Percentiles rank a stretch among this genome's conserved stretches.
Evolutionary conservation across 2,113 vertebrate species (phyloP).

Genomic region (Grammomys surdaster): DNA sequence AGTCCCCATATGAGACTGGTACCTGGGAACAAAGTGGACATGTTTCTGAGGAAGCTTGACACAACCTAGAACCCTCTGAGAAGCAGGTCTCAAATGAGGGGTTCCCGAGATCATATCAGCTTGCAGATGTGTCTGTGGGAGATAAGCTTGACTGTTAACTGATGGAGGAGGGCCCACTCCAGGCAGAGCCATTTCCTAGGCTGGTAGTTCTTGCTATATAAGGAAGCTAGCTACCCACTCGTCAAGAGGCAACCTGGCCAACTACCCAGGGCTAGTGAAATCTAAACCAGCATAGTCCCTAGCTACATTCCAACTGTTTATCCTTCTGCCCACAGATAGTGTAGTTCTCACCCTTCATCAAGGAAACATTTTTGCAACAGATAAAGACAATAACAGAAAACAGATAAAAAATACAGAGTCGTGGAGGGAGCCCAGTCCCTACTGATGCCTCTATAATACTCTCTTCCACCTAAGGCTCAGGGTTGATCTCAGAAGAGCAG

Average conservation of each 20-base stretch:
- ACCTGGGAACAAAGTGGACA: neutral
- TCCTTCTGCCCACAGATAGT: neutral
- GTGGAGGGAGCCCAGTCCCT: neutral
- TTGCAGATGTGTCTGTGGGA: neutral
- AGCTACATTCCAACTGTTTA: neutral
- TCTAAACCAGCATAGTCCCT: neutral
- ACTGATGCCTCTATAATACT: neutral
- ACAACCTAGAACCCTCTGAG: neutral
- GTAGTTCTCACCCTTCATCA: neutral
- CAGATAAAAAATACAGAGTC: neutral
- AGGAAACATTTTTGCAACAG: neutral
- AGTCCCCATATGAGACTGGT: neutral
- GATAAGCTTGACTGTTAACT: neutral
- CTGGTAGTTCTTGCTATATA: neutral
- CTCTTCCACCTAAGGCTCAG: neutral
- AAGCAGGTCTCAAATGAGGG: neutral
- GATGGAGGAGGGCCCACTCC: neutral
- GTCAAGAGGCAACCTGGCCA: neutral
- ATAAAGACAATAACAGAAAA: neutral
- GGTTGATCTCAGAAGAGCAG: neutral
- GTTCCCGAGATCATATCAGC: neutral
- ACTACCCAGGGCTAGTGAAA: neutral
- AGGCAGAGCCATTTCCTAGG: neutral
- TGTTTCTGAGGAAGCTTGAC: neutral
- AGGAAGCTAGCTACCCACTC: neutral